A percentile compares a stretch with the other conserved stretches of the same genome.
phyloP scores from a whole-genome alignment of 2,113 vertebrate genomes.

The Notarius quadriscutis region DNA sequence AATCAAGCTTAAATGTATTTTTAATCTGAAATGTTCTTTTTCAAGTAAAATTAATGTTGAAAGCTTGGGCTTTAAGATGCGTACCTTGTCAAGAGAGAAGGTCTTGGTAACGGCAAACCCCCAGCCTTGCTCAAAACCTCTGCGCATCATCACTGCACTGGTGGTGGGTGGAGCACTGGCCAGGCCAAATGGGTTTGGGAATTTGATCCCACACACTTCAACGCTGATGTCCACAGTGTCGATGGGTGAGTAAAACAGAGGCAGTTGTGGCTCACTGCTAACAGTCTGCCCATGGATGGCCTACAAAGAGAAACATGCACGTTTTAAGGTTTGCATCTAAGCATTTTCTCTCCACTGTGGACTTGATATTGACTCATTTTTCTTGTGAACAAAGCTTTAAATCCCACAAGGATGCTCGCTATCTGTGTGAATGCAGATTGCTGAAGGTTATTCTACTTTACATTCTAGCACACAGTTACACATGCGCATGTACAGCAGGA shows the following conservation, averaged over 20 bases:
- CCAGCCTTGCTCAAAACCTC: slow-evolving; percentile 84
- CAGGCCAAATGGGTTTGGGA: slow-evolving; percentile 83
- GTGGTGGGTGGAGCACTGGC: slow-evolving; percentile 83
- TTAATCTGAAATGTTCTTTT: slow-evolving; percentile 5
- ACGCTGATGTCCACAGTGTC: slow-evolving; percentile 82
- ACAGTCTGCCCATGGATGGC: slow-evolving; percentile 66
- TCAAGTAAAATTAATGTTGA: not conserved
- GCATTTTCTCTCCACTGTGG: not conserved
- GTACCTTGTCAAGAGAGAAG: slow-evolving; percentile 83
- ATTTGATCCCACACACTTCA: slow-evolving; percentile 79
- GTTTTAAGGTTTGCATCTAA: not conserved
- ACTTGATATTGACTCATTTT: slow-evolving; percentile 17
- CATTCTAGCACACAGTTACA: slow-evolving; percentile 21
- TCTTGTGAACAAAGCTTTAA: slow-evolving; percentile 32
- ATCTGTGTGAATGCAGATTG: slow-evolving; percentile 31
- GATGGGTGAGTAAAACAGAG: slow-evolving; percentile 78
- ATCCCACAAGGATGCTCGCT: slow-evolving; percentile 33
- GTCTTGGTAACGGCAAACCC: slow-evolving; percentile 85
- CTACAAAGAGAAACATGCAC: slow-evolving; percentile 50
- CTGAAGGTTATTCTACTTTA: slow-evolving; percentile 43
- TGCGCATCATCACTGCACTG: slow-evolving; percentile 81
- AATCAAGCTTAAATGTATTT: not conserved
- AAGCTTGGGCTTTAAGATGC: not conserved
- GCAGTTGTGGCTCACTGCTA: slow-evolving; percentile 66
- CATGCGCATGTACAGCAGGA: slow-evolving; percentile 20